Evolutionary conservation across 2,797 vertebrate species (phyloP).

Genomic region (Nasua narica): DNA sequence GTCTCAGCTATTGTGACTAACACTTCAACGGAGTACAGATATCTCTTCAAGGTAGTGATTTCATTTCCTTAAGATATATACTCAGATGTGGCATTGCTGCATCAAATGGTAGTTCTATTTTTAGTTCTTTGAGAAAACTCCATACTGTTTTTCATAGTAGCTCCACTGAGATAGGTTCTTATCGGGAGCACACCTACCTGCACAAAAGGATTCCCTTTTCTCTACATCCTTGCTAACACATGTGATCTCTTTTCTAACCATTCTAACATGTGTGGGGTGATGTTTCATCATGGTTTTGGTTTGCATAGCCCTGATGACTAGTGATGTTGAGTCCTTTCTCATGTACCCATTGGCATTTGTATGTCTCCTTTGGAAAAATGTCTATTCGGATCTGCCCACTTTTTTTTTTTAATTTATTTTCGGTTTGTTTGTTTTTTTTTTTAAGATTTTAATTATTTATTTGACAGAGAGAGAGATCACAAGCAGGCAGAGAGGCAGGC

Average conservation of each 20-base stretch:
- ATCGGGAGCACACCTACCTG: background rate
- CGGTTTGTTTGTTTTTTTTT: no score
- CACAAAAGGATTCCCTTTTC: background rate
- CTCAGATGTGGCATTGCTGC: background rate
- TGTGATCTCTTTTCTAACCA: background rate
- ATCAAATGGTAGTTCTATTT: background rate
- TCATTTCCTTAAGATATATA: background rate
- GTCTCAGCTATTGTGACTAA: background rate
- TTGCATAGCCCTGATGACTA: background rate
- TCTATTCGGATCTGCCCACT: background rate
- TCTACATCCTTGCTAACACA: background rate
- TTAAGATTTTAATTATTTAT: no score
- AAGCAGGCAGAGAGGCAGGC: no score
- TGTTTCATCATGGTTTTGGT: background rate
- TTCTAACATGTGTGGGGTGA: background rate
- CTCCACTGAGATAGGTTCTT: background rate
- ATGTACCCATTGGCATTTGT: background rate
- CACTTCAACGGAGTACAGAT: background rate
- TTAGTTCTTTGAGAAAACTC: background rate
- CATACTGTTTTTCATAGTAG: background rate
- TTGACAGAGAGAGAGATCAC: no score
- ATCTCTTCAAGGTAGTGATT: background rate
- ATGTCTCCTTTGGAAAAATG: background rate
- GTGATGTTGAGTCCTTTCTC: background rate
- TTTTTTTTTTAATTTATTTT: no score